phyloP scores from a whole-genome alignment of 2,797 vertebrate genomes.

The Danio jaintianensis region DNA sequence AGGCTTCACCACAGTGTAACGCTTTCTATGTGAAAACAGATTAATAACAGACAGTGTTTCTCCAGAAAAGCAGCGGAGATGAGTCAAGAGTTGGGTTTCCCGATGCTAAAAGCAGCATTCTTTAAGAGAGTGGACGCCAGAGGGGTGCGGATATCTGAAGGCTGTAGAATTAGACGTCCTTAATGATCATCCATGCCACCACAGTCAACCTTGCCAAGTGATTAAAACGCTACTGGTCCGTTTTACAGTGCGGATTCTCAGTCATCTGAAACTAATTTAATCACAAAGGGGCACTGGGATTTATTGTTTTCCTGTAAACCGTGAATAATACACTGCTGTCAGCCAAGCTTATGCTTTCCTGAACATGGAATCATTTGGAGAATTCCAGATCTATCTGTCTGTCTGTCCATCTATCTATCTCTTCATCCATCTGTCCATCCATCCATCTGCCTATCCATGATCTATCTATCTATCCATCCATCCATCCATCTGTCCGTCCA shows the following conservation, averaged over 20 bases:
- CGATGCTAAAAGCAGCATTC: constrained; percentile 54
- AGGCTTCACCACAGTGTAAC: constrained; percentile 43
- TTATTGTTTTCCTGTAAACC: constrained; percentile 16
- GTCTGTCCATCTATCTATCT: too few relatives aligned
- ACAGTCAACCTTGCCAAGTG: constrained; percentile 9
- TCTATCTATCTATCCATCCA: too few relatives aligned
- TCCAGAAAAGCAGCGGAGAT: constrained; percentile 16
- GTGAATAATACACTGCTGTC: neutral
- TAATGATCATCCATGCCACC: constrained; percentile 18
- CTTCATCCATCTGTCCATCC: too few relatives aligned
- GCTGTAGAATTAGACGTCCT: constrained; percentile 8
- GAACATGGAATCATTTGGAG: neutral
- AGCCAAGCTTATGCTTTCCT: neutral
- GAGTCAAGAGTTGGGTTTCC: constrained; percentile 44
- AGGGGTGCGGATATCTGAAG: constrained; percentile 12
- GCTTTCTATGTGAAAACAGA: constrained; percentile 53
- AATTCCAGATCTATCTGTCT: neutral
- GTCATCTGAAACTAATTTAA: constrained; percentile 15
- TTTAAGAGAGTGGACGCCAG: constrained; percentile 25
- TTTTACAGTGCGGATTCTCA: constrained; percentile 19
- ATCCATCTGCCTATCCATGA: too few relatives aligned
- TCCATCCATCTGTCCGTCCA: too few relatives aligned
- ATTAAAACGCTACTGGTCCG: constrained; percentile 12
- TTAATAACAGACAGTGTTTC: constrained; percentile 53
- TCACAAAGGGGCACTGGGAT: neutral